phyloP scores from a whole-genome alignment of 2,797 vertebrate species.

The Yasuhikotakia modesta region DNA sequence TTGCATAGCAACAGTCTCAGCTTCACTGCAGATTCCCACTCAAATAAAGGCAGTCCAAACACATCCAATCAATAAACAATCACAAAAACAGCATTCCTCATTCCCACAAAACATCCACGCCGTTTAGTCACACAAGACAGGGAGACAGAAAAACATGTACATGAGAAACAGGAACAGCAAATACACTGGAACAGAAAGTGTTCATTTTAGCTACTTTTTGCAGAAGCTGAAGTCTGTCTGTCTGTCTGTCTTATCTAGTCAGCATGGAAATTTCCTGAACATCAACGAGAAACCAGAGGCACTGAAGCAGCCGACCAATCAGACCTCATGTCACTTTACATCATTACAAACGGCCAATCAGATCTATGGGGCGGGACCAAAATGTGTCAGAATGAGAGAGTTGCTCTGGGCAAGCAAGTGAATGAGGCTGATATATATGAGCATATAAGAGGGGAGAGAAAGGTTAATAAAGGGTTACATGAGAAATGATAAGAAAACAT shows the following conservation, averaged over 20 bases:
- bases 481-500: background rate
- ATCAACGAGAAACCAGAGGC: constrained; percentile 45
- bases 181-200: background rate
- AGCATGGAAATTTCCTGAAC: constrained; percentile 69
- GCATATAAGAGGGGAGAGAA: background rate
- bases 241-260: constrained; percentile 22
- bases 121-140: background rate
- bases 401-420: constrained; percentile 12
- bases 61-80: background rate
- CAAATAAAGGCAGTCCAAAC: background rate
- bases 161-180: background rate
- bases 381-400: constrained; percentile 30
- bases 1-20: constrained; percentile 75
- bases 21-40: constrained; percentile 52
- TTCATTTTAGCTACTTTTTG: background rate
- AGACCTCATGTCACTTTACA: constrained; percentile 19
- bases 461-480: background rate
- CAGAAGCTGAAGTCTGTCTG: constrained; percentile 2
- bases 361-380: background rate
- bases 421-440: background rate
- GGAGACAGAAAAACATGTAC: background rate
- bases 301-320: constrained; percentile 37
- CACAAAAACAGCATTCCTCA: background rate
- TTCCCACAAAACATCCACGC: background rate
- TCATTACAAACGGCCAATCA: constrained; percentile 7